These are phyloP conservation scores for Zoanthus solanderi DNA, from an alignment of 92 coral and sea anemone genomes.

Conservation along the genomic window DNA sequence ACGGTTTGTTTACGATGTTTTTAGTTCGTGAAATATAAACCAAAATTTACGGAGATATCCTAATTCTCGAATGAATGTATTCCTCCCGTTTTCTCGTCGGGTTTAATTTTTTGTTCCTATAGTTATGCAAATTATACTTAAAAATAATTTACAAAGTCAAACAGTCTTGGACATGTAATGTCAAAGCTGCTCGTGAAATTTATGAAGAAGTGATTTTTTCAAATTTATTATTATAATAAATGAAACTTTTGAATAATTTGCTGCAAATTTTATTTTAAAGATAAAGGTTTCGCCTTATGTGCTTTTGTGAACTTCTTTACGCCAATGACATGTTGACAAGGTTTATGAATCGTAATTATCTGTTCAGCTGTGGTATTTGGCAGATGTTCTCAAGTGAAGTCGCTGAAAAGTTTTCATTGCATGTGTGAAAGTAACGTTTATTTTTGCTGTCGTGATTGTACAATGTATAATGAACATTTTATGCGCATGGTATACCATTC, in stretches of 20 bases:
- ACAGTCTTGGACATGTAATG: background rate
- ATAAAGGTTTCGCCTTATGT: background rate
- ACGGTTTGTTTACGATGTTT: constrained; percentile 66
- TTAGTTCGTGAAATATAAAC: constrained; percentile 34
- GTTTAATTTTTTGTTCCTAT: background rate
- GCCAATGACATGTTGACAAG: background rate
- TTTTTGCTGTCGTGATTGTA: background rate
- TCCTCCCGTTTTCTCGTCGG: background rate
- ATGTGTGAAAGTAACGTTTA: background rate
- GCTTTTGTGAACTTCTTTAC: background rate
- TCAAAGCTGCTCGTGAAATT: background rate
- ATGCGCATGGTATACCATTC: background rate
- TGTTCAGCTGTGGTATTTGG: constrained; percentile 27
- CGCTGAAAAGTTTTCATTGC: background rate
- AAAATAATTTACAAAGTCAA: constrained; percentile 13
- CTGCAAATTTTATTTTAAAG: background rate
- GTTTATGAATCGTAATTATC: constrained; percentile 27
- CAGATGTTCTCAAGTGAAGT: constrained; percentile 20
- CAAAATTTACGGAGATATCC: background rate
- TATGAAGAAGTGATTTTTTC: background rate
- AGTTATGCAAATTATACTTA: constrained; percentile 13
- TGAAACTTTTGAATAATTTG: background rate
- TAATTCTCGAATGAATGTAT: background rate
- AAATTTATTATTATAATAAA: background rate
- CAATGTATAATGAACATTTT: background rate